Base-by-base conservation (phyloP, 2,888 invertebrate genomes). In the Pollenia angustigena region DNA sequence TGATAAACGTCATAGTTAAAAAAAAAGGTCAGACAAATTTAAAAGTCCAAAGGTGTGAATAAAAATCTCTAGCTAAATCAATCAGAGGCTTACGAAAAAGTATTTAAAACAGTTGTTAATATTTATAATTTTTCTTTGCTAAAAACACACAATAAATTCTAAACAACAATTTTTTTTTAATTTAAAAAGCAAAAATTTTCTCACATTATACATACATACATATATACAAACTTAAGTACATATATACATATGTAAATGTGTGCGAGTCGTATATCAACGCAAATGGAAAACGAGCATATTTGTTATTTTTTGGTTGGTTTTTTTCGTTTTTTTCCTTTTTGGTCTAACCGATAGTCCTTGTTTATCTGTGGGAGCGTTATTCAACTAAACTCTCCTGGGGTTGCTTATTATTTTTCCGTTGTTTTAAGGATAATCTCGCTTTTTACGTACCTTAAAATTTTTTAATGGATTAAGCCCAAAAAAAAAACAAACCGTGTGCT, bases 361-460 rank as follows among this genome's bases (percentile, higher is more conserved):
- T 60, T 79, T 72, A 81, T 81, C 81, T 66, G 44, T 69, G 54
- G 54, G 46, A 85, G 66, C 64, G 54, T 69, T 46, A 62, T 60
- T 60, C 78, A 40, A 74, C 18, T 75, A 40, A 42, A 23, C 78
- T 81, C 85, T 85, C 81, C 58, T 66, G 68, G 81, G 78, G 60
- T 81, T 75, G 69, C 44, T 84, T 81, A 64, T 76, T 72, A 52
- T 4, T 46, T 46, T 50, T 69, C 68, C 32, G 16, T 54, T 62
- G 23, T 23, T 48, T 50, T 16, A 69, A 60, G 32, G 4, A 32
- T 32, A 32, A 32, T 32, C 32, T 32, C 32, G 32, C 32, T 32
- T 32, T 32, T 32, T 32, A 32, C 32, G 32, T 32, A 32, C 32
- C 32, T 32, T 32, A 32, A 32, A 32, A 6, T 32, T 32, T 32